Base-by-base conservation (phyloP, 2,888 invertebrate species). In the Melieria crassipennis region DNA sequence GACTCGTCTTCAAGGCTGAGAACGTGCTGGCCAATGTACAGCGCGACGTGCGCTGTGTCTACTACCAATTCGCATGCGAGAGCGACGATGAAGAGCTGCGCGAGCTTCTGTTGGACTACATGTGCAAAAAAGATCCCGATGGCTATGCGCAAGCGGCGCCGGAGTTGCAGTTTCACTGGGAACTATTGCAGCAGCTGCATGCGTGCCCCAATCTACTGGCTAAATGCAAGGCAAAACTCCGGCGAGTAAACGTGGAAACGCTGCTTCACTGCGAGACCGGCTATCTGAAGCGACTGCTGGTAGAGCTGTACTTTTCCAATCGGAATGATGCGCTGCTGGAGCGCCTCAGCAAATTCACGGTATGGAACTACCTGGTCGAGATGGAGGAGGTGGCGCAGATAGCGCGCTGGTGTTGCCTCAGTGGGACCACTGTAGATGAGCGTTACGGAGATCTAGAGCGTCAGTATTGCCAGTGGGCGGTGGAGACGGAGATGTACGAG, bases 101-200 rank as follows among this genome's bases (percentile, higher is more conserved):
- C 78, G 91, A 92, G 78, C 91, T 91, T 77, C 89, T 94, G 75
- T 89, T 91, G 16, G 89, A 90, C 65, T 90, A 93, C 81, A 84
- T 94, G 71, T 88, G 88, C 58, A 90, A 89, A 74, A 86, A 88
- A 47, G 84, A 87, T 9, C 86, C 88, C 16, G 73, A 78, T 7
- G 75, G 77, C 9, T 86, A 80, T 50, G 82, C 81, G 13, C 74
- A 80, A 13, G 81, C 83, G 55, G 78, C 80, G 65, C 73, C 76
- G 0, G 78, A 83, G 9, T 75, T 84, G 16, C 78, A 82, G 9
- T 83, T 84, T n/a, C 81, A 83, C 73, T 85, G 85, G 80, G 79
- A 81, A 3, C 69, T 86, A 47, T 75, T 85, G 61, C 75, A 81
- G 48, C 79, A 85, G 57, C 64, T 86, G 0, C 78, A 82, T 42